Evolutionary conservation across 1,140 invertebrate species (phyloP).

Genomic region (Lasaia peninsularis): DNA sequence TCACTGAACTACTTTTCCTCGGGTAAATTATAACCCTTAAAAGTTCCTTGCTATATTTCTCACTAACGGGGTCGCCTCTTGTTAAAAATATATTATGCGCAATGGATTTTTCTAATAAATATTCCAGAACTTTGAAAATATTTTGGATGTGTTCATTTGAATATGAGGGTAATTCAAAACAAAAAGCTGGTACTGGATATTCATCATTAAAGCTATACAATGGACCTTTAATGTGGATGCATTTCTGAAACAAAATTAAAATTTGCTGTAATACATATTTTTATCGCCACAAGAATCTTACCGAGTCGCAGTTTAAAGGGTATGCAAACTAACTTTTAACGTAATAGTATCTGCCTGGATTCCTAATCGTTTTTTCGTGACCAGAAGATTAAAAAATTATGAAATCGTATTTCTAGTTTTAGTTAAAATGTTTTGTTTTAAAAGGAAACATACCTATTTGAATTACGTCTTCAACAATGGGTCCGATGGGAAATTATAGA

Average conservation of each 20-base stretch:
- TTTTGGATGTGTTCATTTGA: slow-evolving; percentile 42
- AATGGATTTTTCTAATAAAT: slow-evolving; percentile 78
- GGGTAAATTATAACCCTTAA: slow-evolving; percentile 82
- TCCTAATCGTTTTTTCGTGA: too few species aligned
- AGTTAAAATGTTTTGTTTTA: too few species aligned
- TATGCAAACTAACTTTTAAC: background rate
- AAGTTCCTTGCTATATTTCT: slow-evolving; percentile 41
- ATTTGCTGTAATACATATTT: background rate
- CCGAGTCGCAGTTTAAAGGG: too few species aligned
- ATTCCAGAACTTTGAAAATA: slow-evolving; percentile 73
- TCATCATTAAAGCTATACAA: slow-evolving; percentile 69
- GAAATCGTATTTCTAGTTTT: too few species aligned
- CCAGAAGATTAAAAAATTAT: too few species aligned
- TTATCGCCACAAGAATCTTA: too few species aligned
- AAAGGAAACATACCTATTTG: too few species aligned
- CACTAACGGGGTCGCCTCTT: slow-evolving; percentile 50
- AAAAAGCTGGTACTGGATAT: slow-evolving; percentile 81
- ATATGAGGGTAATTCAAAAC: slow-evolving; percentile 76
- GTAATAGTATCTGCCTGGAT: too few species aligned
- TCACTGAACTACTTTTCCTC: slow-evolving; percentile 72
- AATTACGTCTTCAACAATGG: too few species aligned
- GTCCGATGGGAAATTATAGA: too few species aligned
- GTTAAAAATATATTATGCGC: slow-evolving; percentile 85
- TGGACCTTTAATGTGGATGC: slow-evolving; percentile 70
- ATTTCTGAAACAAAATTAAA: slow-evolving; percentile 60